These are phyloP conservation scores for Agonum fuliginosum DNA, from an alignment of 2,888 invertebrate genomes.

Conservation along the genomic window DNA sequence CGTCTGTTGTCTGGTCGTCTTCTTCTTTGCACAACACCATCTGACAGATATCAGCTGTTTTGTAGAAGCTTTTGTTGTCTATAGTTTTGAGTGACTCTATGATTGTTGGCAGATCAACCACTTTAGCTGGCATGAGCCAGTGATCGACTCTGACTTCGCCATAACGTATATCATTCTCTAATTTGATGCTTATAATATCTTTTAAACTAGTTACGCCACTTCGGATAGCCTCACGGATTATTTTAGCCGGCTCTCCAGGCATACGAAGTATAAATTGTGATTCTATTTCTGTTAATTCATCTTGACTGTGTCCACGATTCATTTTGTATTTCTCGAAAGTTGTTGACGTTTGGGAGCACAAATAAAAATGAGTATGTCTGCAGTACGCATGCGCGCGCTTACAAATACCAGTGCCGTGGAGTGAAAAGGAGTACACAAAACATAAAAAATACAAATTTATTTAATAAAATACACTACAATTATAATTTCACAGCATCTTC, in stretches of 20 bases:
- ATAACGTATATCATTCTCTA: conserved; percentile 91
- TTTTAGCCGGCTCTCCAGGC: conserved; percentile 81
- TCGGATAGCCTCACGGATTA: conserved; percentile 83
- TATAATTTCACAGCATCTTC: conserved; percentile 72
- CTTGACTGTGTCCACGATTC: conserved; percentile 63
- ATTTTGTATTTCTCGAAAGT: conserved; percentile 54
- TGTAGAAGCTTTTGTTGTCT: conserved; percentile 97
- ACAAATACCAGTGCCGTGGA: too few species aligned
- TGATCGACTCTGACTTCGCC: conserved; percentile 93
- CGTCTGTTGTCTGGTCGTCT: conserved; percentile 85
- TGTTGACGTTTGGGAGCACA: too few species aligned
- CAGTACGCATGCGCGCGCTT: too few species aligned
- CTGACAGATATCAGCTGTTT: conserved; percentile 97
- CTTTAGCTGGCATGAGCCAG: conserved; percentile 89
- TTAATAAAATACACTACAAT: conserved; percentile 21
- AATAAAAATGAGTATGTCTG: too few species aligned
- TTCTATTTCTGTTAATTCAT: conserved; percentile 69
- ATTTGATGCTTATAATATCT: conserved; percentile 88
- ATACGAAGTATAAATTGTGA: conserved; percentile 70
- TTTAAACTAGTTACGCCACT: conserved; percentile 85
- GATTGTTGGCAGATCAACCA: conserved; percentile 93
- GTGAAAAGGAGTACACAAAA: too few species aligned
- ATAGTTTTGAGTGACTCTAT: conserved; percentile 96
- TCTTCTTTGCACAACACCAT: conserved; percentile 92
- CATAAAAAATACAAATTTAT: neutral